Evolutionary conservation across 2,888 invertebrate species (phyloP), one percentile per base, ranked within the genome.

Genomic region (Gonocerus acuteangulatus): DNA sequence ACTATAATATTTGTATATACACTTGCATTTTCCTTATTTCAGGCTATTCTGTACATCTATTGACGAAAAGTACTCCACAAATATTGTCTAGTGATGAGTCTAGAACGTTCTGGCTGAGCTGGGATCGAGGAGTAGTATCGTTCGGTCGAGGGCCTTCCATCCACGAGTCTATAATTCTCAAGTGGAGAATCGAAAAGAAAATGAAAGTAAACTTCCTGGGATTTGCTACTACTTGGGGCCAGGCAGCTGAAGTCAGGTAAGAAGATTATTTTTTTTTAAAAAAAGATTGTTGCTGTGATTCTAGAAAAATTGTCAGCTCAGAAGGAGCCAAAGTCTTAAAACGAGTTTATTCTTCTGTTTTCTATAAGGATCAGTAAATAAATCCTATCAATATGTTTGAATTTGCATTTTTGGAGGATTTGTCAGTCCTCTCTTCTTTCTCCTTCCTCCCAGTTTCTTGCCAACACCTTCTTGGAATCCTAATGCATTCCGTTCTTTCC

Each of bases 91-190:
- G 79, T 65, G 78, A 63, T 27, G 75, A 79, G 1, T 83, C 82
- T 78, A 78, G 79, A 63, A 81, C 82, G 0, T 83, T 82, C 76
- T 84, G 83, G 84, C 77, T 83, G n/a, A 80, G 80, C 72, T 84
- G 83, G 84, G 82, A 82, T 62, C 79, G 79, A 0, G 81, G 80
- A 0, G 72, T 77, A 9, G 72, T 84, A 15, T 75, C 79, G 0
- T 79, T 82, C 13, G 84, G 84, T 0, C 72, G 76, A 2, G 83
- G 83, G 0, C 78, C 82, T 0, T 74, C 76, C 0, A 79, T 81
- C 0, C 75, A 79, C 0, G 80, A 80, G 66, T 73, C 79, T 19
- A 75, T 81, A 2, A 73, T 83, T 9, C 73, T 84, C 4, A 79
- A 79, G 62, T 83, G 82, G 82, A 79, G 79, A 1, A 74, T 82